Evolutionary conservation across 2,888 invertebrate species (phyloP), one percentile per base, ranked within the genome.

Genomic region (Apamea anceps): DNA sequence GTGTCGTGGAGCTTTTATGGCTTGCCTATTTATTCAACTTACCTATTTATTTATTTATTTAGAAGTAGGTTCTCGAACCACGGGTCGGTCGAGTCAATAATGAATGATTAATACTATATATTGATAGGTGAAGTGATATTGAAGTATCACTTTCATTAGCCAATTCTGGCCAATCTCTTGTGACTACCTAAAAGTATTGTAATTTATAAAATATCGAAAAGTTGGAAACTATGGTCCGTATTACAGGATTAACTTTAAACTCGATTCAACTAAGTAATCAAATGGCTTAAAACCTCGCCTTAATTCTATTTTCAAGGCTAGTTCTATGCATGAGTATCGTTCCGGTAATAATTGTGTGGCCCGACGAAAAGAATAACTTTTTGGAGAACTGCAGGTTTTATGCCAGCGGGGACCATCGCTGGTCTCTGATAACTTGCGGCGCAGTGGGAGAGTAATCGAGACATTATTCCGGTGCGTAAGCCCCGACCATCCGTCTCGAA

Each of bases 391-490:
- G n/a, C 12, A 60, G n/a, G n/a, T 37, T 12, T 42, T 12, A 0
- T 42, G 18, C 37, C 60, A 18, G 37, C 72, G 12, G 2, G 12
- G 4, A 28, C n/a, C 3, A 12, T 63, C 86, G 86, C 88, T 80
- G 1, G 18, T 37, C 74, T 85, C 88, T 85, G 83, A 51, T 87
- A 57, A 79, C 82, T 92, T 92, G 81, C 18, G 74, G 74, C 90
- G 77, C 68, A 82, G 73, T 81, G 81, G 84, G 88, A 88, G 87
- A 89, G 93, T 94, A 95, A 95, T 95, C 94, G 94, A 94, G 94
- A 93, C 93, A 95, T 96, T 95, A 95, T 95, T 95, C 93, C 95
- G 92, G 93, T 93, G 93, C 92, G 93, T 94, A 93, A 93, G 92
- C 89, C 89, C 91, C 93, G 91, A 91, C 93, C 93, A 93, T 91